Conservation (phyloP, 2,113 vertebrate species). For the Paramisgurnus dabryanus region DNA sequence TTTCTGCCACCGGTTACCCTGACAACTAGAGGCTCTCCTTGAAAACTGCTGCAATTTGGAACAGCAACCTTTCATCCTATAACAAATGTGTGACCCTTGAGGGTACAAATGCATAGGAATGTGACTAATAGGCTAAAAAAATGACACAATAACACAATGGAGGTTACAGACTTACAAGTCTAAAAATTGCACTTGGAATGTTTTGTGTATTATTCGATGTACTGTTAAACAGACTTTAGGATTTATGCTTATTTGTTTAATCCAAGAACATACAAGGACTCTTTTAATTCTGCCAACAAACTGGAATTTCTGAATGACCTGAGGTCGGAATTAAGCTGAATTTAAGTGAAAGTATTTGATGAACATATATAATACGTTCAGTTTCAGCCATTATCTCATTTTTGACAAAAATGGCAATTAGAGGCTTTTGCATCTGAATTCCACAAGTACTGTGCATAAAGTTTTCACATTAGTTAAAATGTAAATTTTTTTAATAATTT, state of each 20-base stretch:
- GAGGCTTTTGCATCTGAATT: too few species aligned
- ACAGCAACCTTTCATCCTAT: constrained; percentile 11
- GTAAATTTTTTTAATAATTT: too few species aligned
- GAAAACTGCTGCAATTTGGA: constrained; percentile 46
- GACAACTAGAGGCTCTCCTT: constrained; percentile 54
- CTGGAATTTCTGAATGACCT: too few species aligned
- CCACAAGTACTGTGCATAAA: too few species aligned
- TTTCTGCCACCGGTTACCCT: constrained; percentile 51
- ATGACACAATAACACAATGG: neutral
- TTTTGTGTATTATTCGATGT: neutral
- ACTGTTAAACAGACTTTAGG: neutral
- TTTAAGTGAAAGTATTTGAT: too few species aligned
- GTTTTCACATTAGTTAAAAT: too few species aligned
- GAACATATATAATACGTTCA: too few species aligned
- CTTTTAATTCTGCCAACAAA: too few species aligned
- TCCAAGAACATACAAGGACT: too few species aligned
- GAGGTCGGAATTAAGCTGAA: too few species aligned
- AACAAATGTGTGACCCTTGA: constrained; percentile 40
- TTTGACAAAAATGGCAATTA: too few species aligned
- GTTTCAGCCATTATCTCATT: too few species aligned
- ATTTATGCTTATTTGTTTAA: neutral
- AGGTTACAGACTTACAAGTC: neutral
- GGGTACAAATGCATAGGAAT: constrained; percentile 5
- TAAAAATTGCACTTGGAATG: neutral
- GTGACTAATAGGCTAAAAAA: neutral